Percentiles rank a stretch among this genome's conserved stretches.
These are phyloP conservation scores for Synchiropus splendidus DNA, from an alignment of 2,113 vertebrate species.

Conservation along the genomic window DNA sequence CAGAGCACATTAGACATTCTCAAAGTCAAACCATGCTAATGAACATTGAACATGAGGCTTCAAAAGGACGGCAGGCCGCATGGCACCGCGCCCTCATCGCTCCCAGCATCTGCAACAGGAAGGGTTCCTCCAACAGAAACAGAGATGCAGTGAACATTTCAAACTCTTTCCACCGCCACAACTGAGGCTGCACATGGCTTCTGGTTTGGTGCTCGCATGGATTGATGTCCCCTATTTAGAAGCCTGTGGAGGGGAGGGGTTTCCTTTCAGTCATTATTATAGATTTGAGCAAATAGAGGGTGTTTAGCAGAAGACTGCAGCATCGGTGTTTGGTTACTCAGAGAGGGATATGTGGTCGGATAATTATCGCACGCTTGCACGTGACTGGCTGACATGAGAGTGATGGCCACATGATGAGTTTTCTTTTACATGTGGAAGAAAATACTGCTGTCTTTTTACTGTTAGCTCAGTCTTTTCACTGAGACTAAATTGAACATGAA, in stretches of 20 bases:
- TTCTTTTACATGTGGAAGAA: constrained; percentile 17
- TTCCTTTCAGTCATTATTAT: constrained; percentile 28
- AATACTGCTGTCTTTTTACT: constrained; percentile 13
- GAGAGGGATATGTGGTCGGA: constrained; percentile 8
- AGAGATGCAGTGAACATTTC: too few species aligned
- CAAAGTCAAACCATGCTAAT: too few species aligned
- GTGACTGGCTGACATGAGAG: constrained; percentile 1
- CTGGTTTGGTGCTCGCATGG: constrained; percentile 9
- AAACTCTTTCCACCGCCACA: too few species aligned
- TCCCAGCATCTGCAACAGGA: too few species aligned
- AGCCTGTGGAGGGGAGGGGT: constrained; percentile 19
- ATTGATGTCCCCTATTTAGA: constrained; percentile 31
- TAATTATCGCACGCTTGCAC: constrained; percentile 9
- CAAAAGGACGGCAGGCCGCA: too few species aligned
- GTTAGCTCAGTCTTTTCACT: too few species aligned
- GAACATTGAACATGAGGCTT: too few species aligned
- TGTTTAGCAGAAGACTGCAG: constrained; percentile 8
- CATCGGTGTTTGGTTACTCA: constrained; percentile 13
- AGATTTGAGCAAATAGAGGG: constrained; percentile 21
- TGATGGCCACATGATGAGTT: background rate
- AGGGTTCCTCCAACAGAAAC: too few species aligned
- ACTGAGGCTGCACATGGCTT: constrained; percentile 17
- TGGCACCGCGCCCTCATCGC: too few species aligned
- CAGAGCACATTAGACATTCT: too few species aligned
- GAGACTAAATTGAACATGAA: too few species aligned